Conservation (phyloP, 2,113 vertebrate species). For the Grammomys dolichurus region DNA sequence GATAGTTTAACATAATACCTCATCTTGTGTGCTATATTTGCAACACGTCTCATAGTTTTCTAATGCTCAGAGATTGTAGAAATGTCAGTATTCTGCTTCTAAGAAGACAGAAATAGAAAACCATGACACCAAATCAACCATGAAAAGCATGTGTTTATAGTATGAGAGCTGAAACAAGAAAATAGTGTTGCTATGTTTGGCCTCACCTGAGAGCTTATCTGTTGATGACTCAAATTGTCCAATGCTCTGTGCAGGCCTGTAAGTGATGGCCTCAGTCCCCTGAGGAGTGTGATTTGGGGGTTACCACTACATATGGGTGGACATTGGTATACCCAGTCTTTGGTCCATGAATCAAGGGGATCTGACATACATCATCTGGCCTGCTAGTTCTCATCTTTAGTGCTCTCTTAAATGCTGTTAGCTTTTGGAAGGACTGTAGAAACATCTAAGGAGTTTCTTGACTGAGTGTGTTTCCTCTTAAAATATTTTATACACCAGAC, state of each 20-base stretch:
- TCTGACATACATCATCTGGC: neutral
- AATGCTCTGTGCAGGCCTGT: neutral
- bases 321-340: neutral
- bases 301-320: neutral
- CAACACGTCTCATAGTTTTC: neutral
- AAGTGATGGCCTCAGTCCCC: neutral
- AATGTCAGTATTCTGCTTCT: neutral
- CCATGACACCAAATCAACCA: neutral
- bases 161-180: neutral
- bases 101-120: neutral
- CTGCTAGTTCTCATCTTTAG: neutral
- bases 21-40: neutral
- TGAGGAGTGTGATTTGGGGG: neutral
- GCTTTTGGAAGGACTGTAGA: constrained; percentile 23
- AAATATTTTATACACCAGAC: neutral
- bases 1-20: neutral
- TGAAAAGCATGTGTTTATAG: neutral
- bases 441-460: constrained; percentile 1
- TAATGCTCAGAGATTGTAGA: neutral
- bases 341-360: neutral
- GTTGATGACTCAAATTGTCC: neutral
- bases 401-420: neutral
- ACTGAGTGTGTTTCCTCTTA: neutral
- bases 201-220: neutral
- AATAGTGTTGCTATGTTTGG: neutral